Conservation (phyloP, 2,113 vertebrate species). For the Catharus fuscescens region DNA sequence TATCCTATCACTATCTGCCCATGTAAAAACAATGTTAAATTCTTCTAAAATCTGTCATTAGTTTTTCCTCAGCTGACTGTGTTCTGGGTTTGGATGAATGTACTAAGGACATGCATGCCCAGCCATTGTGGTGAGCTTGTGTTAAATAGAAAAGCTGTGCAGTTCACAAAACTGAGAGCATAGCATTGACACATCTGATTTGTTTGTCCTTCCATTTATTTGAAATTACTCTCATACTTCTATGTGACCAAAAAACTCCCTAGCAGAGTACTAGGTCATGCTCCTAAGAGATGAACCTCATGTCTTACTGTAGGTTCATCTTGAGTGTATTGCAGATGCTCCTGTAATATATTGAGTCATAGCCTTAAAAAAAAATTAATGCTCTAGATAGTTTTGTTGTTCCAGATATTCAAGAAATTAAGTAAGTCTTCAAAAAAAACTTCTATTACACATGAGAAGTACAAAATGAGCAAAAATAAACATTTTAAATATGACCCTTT, state of each 20-base stretch:
- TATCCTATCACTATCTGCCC: background rate
- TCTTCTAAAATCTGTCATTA: background rate
- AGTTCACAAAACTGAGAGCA: background rate
- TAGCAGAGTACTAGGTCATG: background rate
- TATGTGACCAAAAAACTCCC: fast-evolving
- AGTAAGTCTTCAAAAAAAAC: background rate
- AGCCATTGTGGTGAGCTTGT: background rate
- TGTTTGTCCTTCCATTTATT: background rate
- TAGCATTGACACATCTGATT: background rate
- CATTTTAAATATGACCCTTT: background rate
- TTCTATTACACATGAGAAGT: background rate
- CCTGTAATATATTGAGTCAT: background rate
- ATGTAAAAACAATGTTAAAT: background rate
- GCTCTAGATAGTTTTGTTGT: background rate
- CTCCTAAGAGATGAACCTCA: background rate
- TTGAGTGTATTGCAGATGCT: background rate
- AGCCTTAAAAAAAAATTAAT: background rate
- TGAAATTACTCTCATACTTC: background rate
- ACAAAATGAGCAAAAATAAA: background rate
- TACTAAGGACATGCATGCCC: background rate
- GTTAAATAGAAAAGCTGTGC: fast-evolving
- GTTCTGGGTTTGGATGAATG: background rate
- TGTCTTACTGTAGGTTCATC: background rate
- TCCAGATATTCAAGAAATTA: background rate
- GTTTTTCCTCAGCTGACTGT: background rate